phyloP scores from a whole-genome alignment of 2,797 vertebrate genomes.

The Eutrigla gurnardus region DNA sequence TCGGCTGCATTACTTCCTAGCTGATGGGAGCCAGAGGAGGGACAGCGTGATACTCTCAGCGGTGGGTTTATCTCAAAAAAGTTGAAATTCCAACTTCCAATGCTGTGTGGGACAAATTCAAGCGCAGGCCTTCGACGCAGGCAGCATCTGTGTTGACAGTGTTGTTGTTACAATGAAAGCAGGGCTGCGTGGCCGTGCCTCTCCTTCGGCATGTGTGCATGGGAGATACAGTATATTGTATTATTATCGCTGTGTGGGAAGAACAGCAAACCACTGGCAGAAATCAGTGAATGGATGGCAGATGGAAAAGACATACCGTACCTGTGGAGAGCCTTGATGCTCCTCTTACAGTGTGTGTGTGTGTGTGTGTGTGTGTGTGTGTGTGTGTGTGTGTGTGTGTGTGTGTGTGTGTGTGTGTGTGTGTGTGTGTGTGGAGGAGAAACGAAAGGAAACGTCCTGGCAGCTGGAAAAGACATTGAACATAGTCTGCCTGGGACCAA shows the following conservation, averaged over 20 bases:
- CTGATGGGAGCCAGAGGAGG: conserved; percentile 26
- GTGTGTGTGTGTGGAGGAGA: conserved; percentile 14
- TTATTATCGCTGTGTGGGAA: conserved; percentile 6
- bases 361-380: conserved; percentile 15
- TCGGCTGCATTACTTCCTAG: conserved; percentile 16
- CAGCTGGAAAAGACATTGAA: conserved; percentile 69
- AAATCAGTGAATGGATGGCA: conserved; percentile 31
- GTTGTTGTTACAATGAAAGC: conserved; percentile 40
- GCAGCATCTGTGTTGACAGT: conserved; percentile 37
- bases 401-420: conserved; percentile 3
- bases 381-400: conserved; percentile 6
- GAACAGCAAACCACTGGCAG: conserved; percentile 12
- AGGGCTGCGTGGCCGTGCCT: conserved; percentile 2
- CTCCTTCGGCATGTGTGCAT: conserved; percentile 16
- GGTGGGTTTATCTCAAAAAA: conserved; percentile 2
- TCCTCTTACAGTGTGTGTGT: neutral
- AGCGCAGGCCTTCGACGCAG: conserved; percentile 44
- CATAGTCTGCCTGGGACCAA: conserved; percentile 28
- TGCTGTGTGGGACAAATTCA: conserved; percentile 27
- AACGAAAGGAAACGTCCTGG: conserved; percentile 24
- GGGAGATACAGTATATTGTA: conserved; percentile 2
- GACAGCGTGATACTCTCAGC: neutral
- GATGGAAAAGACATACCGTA: conserved; percentile 52
- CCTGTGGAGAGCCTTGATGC: conserved; percentile 37
- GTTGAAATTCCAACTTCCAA: conserved; percentile 12